These are phyloP conservation scores for Corythornis vintsioides DNA, from an alignment of 2,113 vertebrate genomes.

Conservation along the genomic window DNA sequence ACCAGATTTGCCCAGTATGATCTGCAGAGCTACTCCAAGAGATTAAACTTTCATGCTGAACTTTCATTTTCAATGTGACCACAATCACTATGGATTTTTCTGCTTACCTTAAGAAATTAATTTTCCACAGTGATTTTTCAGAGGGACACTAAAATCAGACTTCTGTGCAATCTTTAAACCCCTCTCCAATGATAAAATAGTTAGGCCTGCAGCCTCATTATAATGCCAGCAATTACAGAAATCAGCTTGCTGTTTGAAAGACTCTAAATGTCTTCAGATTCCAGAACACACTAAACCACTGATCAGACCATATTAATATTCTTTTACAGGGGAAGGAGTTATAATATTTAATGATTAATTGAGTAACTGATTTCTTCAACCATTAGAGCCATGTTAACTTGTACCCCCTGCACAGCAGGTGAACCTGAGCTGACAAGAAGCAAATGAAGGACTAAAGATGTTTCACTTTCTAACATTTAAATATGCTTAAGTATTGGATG, in stretches of 20 bases:
- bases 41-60: background rate
- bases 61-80: background rate
- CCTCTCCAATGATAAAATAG: background rate
- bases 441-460: background rate
- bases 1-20: background rate
- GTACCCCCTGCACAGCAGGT: background rate
- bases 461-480: background rate
- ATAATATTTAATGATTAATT: background rate
- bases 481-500: background rate
- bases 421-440: background rate
- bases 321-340: background rate
- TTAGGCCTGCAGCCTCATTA: background rate
- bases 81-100: background rate
- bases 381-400: background rate
- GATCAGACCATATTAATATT: background rate
- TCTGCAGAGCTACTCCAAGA: background rate
- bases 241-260: conserved; percentile 1
- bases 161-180: background rate
- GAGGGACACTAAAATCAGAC: background rate
- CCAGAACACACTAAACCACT: background rate
- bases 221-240: conserved; percentile 10
- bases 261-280: background rate
- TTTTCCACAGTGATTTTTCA: conserved; percentile 32
- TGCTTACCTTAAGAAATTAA: conserved; percentile 22
- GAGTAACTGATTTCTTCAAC: background rate